phyloP scores from a whole-genome alignment of 1,140 invertebrate genomes.

The Tetramorium parvispinum region DNA sequence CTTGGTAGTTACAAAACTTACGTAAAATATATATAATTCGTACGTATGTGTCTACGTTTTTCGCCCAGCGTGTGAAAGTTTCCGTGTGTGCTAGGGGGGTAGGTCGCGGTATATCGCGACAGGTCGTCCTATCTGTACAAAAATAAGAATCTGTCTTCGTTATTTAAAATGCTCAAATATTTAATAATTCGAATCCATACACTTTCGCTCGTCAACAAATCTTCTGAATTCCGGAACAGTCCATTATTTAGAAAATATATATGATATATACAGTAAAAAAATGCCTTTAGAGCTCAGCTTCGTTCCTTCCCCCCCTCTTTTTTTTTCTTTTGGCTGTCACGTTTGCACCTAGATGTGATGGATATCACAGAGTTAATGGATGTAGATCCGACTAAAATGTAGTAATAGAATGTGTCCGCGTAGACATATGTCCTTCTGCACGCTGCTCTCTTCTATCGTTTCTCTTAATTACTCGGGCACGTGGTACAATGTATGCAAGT shows the following conservation, averaged over 20 bases:
- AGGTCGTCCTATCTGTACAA: conserved; percentile 70
- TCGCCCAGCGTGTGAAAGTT: conserved; percentile 19
- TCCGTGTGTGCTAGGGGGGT: neutral
- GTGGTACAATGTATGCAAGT: conserved; percentile 29
- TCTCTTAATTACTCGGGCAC: conserved; percentile 9
- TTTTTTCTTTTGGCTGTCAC: conserved; percentile 64
- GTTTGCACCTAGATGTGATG: conserved; percentile 61
- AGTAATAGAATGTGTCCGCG: neutral
- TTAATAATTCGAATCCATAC: conserved; percentile 65
- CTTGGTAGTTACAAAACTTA: conserved; percentile 45
- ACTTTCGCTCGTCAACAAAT: conserved; percentile 62
- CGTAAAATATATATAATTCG: conserved; percentile 33
- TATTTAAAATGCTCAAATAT: conserved; percentile 67
- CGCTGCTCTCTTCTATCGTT: neutral
- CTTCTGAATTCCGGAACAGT: conserved; percentile 79
- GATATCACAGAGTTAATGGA: conserved; percentile 72
- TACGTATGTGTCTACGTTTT: conserved; percentile 36
- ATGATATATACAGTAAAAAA: conserved; percentile 77
- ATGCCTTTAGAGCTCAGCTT: conserved; percentile 56
- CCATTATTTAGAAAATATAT: conserved; percentile 76
- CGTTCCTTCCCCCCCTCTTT: conserved; percentile 14
- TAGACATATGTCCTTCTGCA: neutral
- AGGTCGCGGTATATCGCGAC: conserved; percentile 38
- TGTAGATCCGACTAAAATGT: conserved; percentile 32
- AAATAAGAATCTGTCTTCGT: conserved; percentile 74